A percentile compares a stretch with the other conserved stretches of the same genome.
These are phyloP conservation scores for Paralvinella palmiformis DNA, from an alignment of 1,140 invertebrate genomes.

Conservation along the genomic window DNA sequence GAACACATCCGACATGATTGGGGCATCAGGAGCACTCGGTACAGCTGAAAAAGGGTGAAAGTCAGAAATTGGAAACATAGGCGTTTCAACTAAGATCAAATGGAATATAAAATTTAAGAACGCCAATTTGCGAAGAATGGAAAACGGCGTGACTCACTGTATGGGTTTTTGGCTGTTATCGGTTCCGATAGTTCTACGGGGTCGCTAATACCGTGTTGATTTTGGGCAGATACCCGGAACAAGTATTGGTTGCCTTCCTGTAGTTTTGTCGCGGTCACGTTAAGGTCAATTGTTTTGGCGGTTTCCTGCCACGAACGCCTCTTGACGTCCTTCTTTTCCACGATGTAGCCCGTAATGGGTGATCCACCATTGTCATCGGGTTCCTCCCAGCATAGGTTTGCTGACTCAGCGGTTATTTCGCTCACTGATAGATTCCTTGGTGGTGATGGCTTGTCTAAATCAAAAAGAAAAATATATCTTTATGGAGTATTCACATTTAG, in stretches of 20 bases:
- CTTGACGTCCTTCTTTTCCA: slow-evolving; percentile 39
- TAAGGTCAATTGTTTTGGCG: background rate
- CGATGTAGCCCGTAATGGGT: slow-evolving; percentile 80
- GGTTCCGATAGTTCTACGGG: slow-evolving; percentile 83
- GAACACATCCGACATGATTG: slow-evolving; percentile 64
- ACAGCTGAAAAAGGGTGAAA: slow-evolving; percentile 11
- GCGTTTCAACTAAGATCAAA: background rate
- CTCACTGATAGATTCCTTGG: slow-evolving; percentile 88
- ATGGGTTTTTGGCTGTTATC: slow-evolving; percentile 89
- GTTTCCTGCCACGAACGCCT: slow-evolving; percentile 19
- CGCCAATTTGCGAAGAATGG: background rate
- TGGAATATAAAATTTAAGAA: background rate
- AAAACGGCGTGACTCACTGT: slow-evolving; percentile 55
- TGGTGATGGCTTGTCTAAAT: slow-evolving; percentile 61
- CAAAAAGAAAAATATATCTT: background rate
- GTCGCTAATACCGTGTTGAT: slow-evolving; percentile 94
- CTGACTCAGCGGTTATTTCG: slow-evolving; percentile 85
- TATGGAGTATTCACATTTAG: too few relatives aligned
- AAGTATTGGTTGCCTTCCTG: slow-evolving; percentile 92
- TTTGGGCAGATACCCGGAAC: slow-evolving; percentile 95
- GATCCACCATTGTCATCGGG: slow-evolving; percentile 87
- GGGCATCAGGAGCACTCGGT: slow-evolving; percentile 18
- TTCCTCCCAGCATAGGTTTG: slow-evolving; percentile 86
- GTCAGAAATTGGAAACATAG: background rate
- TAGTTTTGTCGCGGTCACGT: slow-evolving; percentile 70